These are phyloP conservation scores for Rhagonycha fulva DNA, from an alignment of 2,888 invertebrate species.

Conservation along the genomic window DNA sequence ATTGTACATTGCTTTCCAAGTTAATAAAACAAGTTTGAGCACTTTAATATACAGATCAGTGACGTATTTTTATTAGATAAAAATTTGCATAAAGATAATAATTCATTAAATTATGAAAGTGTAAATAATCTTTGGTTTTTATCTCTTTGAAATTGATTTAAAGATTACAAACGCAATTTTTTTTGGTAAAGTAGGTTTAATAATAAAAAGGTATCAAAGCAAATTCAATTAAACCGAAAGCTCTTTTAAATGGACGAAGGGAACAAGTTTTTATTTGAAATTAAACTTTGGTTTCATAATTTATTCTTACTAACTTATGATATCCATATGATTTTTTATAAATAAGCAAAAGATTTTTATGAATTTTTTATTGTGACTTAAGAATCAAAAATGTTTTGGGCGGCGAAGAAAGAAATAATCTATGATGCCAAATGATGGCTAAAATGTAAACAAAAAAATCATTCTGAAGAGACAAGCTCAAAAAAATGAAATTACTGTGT, in stretches of 20 bases:
- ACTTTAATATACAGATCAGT: neutral
- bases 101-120: neutral
- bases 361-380: no score
- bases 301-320: neutral
- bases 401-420: no score
- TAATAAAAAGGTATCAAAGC: neutral
- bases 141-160: neutral
- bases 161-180: neutral
- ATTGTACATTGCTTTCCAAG: neutral
- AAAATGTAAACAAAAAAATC: no score
- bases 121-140: neutral
- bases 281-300: neutral
- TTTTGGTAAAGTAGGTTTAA: neutral
- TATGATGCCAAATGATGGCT: no score
- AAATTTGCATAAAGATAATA: neutral
- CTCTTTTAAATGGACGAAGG: neutral
- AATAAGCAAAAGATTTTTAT: no score
- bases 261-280: neutral
- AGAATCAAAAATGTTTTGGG: no score
- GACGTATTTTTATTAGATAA: neutral
- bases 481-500: no score
- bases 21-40: neutral
- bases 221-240: neutral
- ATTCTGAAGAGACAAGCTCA: no score
- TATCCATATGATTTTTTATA: neutral